phyloP scores from a whole-genome alignment of 1,140 invertebrate species.

The Drosophila mayri region DNA sequence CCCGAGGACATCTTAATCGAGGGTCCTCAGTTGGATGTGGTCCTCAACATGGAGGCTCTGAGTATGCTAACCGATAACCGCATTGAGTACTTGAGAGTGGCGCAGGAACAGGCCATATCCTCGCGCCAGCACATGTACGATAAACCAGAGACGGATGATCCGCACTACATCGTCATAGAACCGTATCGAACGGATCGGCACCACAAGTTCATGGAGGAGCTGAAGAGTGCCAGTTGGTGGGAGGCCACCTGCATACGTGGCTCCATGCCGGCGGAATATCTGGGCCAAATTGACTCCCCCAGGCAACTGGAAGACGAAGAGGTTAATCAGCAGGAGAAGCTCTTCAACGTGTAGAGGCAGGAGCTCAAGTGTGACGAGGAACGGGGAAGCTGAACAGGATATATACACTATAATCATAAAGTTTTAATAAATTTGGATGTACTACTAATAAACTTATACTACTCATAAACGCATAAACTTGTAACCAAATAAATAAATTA shows the following conservation, averaged over 20 bases:
- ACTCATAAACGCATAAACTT: neutral
- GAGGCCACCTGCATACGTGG: conserved; percentile 1
- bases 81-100: conserved; percentile 88
- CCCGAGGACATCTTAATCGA: conserved; percentile 55
- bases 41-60: conserved; percentile 90
- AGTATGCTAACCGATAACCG: conserved; percentile 89
- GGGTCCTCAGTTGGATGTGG: conserved; percentile 85
- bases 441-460: neutral
- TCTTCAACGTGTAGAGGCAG: neutral
- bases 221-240: conserved; percentile 46
- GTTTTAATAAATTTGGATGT: conserved; percentile 1
- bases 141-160: conserved; percentile 90
- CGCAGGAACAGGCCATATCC: conserved; percentile 88
- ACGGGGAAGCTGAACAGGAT: neutral
- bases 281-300: conserved; percentile 50
- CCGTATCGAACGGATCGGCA: conserved; percentile 90
- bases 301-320: conserved; percentile 32
- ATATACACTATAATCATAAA: neutral
- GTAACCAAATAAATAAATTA: neutral
- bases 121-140: conserved; percentile 92
- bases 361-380: neutral
- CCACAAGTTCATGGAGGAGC: conserved; percentile 86
- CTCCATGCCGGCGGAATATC: conserved; percentile 29
- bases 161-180: conserved; percentile 94
- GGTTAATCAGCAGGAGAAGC: conserved; percentile 4